Percentiles rank a stretch among this genome's conserved stretches.
phyloP scores from a whole-genome alignment of 2,113 vertebrate genomes.

The Burhinus oedicnemus region DNA sequence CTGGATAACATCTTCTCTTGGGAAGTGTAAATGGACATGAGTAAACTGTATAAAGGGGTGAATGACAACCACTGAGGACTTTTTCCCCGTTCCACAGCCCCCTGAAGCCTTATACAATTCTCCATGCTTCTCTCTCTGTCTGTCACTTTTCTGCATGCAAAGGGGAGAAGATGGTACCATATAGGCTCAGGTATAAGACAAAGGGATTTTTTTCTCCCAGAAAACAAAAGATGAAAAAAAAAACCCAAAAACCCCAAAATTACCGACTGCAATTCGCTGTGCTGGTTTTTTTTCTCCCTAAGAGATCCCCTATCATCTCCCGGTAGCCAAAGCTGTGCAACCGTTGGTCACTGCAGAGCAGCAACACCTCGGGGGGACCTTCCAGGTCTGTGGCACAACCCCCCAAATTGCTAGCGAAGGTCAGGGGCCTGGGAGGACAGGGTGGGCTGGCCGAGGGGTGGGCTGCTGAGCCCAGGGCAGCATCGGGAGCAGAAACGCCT shows the following conservation, averaged over 20 bases:
- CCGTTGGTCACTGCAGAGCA: background rate
- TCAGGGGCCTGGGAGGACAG: rapidly evolving
- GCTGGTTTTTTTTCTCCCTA: background rate
- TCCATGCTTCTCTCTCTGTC: too few relatives aligned
- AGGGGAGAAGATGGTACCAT: background rate
- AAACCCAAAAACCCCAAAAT: background rate
- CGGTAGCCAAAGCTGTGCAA: background rate
- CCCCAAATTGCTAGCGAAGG: too few relatives aligned
- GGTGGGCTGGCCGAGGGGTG: background rate
- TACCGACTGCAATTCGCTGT: background rate
- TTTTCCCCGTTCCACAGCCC: background rate
- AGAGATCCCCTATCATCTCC: background rate
- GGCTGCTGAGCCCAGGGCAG: background rate
- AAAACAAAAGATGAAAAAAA: background rate
- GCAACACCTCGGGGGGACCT: background rate
- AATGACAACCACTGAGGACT: background rate
- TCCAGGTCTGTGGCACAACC: background rate
- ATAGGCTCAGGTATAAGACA: background rate
- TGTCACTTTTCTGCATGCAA: background rate
- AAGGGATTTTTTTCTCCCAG: background rate
- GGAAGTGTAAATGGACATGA: background rate
- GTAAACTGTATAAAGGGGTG: background rate
- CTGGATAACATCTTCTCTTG: background rate
- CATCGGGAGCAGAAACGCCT: rapidly evolving
- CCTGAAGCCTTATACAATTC: background rate